These are phyloP conservation scores for Nymphalis c-album DNA, from an alignment of 2,888 invertebrate species.

Conservation along the genomic window DNA sequence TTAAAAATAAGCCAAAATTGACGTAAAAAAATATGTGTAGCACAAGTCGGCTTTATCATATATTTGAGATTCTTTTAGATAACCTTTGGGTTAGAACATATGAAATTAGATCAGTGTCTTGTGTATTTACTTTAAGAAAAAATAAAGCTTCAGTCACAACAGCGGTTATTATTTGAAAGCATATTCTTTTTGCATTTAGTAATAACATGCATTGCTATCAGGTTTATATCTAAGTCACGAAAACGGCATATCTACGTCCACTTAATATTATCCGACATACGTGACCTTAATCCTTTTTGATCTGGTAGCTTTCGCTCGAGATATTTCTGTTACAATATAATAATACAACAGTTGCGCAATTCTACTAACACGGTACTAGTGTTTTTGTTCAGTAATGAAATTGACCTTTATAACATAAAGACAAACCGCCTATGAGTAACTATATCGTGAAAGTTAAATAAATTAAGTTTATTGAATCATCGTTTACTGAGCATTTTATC, in stretches of 20 bases:
- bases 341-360: slow-evolving; percentile 36
- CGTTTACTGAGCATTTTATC: slow-evolving; percentile 19
- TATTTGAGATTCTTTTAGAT: no score
- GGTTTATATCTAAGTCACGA: slow-evolving; percentile 63
- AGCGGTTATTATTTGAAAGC: not conserved
- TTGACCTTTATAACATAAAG: slow-evolving; percentile 13
- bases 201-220: slow-evolving; percentile 42
- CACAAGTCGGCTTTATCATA: no score
- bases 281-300: slow-evolving; percentile 68
- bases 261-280: slow-evolving; percentile 69
- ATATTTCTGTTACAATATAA: slow-evolving; percentile 46
- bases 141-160: not conserved
- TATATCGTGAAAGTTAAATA: slow-evolving; percentile 21
- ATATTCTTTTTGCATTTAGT: slow-evolving; percentile 36
- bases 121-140: not conserved
- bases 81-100: not conserved
- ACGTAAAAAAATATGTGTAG: no score
- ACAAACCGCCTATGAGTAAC: not conserved
- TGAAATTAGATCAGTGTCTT: no score
- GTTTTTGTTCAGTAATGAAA: slow-evolving; percentile 20
- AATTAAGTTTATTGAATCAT: slow-evolving; percentile 26
- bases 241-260: slow-evolving; percentile 64
- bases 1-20: no score
- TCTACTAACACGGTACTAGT: slow-evolving; percentile 18
- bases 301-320: slow-evolving; percentile 49